Evolutionary conservation across 2,797 vertebrate species (phyloP), one percentile per base, ranked within the genome.

Genomic region (Lagodon rhomboides): DNA sequence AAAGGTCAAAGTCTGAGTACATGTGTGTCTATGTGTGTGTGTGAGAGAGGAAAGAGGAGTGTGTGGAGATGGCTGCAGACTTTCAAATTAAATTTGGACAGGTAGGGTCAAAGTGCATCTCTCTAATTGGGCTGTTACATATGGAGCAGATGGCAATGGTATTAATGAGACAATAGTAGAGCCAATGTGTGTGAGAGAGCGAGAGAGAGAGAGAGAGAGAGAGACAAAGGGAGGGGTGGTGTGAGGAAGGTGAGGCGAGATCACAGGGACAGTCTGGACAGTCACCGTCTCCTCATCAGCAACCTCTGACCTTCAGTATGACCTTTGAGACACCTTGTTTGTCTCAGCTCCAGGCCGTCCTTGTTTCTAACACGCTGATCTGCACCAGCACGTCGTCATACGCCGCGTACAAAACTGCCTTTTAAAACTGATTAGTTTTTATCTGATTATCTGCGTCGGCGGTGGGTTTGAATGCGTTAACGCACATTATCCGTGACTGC

Each of bases 71-170:
- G 23, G 73, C 78, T 71, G 55, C 27, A 84, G 79, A 87, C 62
- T 73, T 82, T 89, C 77, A 87, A 85, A 88, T 88, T 63, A 83
- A 87, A 90, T 90, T 61, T 89, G 74, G 92, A 93, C 91, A 94
- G 90, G 86, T 91, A 58, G 81, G 92, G 93, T 93, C 89, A 92
- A 88, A 93, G 93, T 76, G 80, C 82, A 75, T 47, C 77, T 82
- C 89, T 89, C 87, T 95, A 93, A 95, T 92, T 92, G 91, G 93
- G 82, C 79, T 73, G 80, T 89, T 91, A 85, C 91, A 92, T 88
- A 89, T 90, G 75, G 84, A 94, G 85, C 95, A 95, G 95, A 95
- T 95, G 95, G 91, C 73, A 51, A 78, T 44, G 85, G 75, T 85
- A 89, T 88, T 89, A 89, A 92, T 85, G 85, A 91, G 89, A 84